phyloP scores from a whole-genome alignment of 2,113 vertebrate genomes.

The Neoarius graeffei region DNA sequence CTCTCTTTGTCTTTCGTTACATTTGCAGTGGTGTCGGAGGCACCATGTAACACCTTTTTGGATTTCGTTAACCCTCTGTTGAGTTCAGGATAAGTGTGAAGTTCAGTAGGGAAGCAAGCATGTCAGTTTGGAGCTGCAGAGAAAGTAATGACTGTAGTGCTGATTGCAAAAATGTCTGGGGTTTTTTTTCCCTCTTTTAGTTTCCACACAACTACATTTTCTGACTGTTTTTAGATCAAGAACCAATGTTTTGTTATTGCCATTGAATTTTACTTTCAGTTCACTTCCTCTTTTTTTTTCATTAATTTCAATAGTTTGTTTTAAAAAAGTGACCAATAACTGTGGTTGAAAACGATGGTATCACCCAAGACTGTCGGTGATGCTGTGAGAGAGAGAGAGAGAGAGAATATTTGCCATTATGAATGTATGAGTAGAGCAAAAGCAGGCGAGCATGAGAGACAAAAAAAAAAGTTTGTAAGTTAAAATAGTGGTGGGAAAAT shows the following conservation, averaged over 20 bases:
- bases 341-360: constrained; percentile 59
- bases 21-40: neutral
- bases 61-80: constrained; percentile 28
- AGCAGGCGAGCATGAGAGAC: neutral
- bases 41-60: neutral
- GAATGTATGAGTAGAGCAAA: constrained; percentile 39
- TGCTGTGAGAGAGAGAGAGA: constrained; percentile 5
- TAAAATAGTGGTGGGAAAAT: constrained; percentile 17
- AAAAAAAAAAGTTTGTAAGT: neutral
- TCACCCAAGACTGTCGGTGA: constrained; percentile 50
- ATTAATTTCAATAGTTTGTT: constrained; percentile 45
- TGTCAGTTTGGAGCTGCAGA: constrained; percentile 49
- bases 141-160: constrained; percentile 46
- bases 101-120: constrained; percentile 48
- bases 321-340: constrained; percentile 60
- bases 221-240: constrained; percentile 47
- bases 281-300: constrained; percentile 15
- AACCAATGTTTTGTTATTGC: constrained; percentile 42
- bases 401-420: constrained; percentile 32
- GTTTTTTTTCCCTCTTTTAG: constrained; percentile 20
- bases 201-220: constrained; percentile 32
- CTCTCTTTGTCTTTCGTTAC: neutral
- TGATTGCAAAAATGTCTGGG: constrained; percentile 45
- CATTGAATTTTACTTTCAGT: constrained; percentile 39
- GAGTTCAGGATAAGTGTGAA: constrained; percentile 50